Percentiles rank a stretch among this genome's conserved stretches.
Evolutionary conservation across 2,797 vertebrate species (phyloP).

Genomic region (Phoeniculus purpureus): DNA sequence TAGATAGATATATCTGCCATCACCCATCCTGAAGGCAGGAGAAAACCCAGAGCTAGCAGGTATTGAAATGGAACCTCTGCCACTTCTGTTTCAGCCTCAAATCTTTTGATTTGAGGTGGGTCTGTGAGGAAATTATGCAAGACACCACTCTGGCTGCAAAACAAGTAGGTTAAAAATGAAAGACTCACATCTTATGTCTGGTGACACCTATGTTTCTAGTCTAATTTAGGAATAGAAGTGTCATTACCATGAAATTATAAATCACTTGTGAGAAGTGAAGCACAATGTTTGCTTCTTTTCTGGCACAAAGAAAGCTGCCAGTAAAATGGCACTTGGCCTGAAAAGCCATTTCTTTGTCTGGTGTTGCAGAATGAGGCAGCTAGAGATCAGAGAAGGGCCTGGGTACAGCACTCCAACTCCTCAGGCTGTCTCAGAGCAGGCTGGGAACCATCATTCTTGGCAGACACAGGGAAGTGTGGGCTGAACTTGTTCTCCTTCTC

Average conservation of each 20-base stretch:
- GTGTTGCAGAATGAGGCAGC: not conserved
- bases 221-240: conserved; percentile 1
- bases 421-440: not conserved
- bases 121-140: not conserved
- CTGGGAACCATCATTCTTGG: not conserved
- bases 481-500: not conserved
- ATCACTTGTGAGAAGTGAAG: not conserved
- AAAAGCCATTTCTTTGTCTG: not conserved
- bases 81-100: not conserved
- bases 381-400: not conserved
- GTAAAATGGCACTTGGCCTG: not conserved
- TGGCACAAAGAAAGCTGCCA: not conserved
- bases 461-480: not conserved
- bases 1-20: not conserved
- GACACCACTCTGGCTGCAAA: not conserved
- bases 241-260: not conserved
- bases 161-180: not conserved
- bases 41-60: not conserved
- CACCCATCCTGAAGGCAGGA: fast-evolving
- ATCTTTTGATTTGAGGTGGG: not conserved
- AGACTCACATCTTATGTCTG: not conserved
- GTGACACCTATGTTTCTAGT: not conserved
- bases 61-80: not conserved
- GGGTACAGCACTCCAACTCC: not conserved
- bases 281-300: not conserved